Conservation (phyloP, 2,888 invertebrate species). For the Drosophila infuscata region DNA sequence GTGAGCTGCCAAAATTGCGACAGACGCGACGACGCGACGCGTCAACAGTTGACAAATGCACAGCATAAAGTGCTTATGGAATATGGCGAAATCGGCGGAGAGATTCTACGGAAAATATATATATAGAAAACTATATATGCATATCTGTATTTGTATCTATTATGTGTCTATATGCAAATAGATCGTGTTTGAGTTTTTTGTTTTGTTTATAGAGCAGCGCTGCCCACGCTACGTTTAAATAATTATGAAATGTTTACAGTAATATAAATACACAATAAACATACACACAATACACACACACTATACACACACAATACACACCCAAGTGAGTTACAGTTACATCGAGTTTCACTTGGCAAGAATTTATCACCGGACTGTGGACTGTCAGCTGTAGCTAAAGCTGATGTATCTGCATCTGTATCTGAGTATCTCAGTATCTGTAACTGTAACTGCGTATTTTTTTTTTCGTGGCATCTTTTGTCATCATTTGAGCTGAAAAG, state of each 20-base stretch:
- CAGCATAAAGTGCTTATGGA: constrained; percentile 37
- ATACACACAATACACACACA: too few species aligned
- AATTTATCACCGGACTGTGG: constrained; percentile 44
- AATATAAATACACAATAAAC: constrained; percentile 23
- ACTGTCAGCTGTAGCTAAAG: constrained; percentile 4
- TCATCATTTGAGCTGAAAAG: constrained; percentile 53
- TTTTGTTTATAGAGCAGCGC: constrained; percentile 33
- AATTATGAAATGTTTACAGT: constrained; percentile 73
- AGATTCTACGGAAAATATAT: constrained; percentile 30
- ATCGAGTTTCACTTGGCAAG: constrained; percentile 60
- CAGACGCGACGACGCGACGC: constrained; percentile 43
- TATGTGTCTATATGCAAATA: constrained; percentile 23
- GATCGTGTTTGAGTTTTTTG: constrained; percentile 28
- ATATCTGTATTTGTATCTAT: neutral
- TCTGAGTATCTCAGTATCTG: constrained; percentile 1
- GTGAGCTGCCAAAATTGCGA: constrained; percentile 71
- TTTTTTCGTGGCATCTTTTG: constrained; percentile 33
- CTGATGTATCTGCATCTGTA: neutral
- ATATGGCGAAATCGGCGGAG: constrained; percentile 57
- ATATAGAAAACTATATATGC: neutral
- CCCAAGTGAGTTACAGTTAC: constrained; percentile 55
- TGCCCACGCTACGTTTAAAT: constrained; percentile 47
- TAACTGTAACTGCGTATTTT: constrained; percentile 10
- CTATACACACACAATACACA: constrained; percentile 22
- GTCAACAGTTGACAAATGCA: constrained; percentile 70